Base-by-base conservation (phyloP, 2,113 vertebrate genomes). In the Centropristis striata region DNA sequence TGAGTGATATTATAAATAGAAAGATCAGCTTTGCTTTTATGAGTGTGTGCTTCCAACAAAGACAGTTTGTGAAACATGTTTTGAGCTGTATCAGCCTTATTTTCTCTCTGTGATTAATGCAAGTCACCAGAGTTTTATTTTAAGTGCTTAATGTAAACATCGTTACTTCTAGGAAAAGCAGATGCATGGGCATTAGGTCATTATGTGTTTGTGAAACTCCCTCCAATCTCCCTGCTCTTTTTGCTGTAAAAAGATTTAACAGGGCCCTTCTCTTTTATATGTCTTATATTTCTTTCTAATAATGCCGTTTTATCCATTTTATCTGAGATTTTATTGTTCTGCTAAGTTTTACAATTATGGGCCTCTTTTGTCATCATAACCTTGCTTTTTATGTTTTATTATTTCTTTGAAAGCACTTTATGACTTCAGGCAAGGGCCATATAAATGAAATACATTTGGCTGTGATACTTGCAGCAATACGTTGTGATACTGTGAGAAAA, bases 301-400 rank as follows among this genome's bases (percentile, higher is more conserved):
- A 13, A 25, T 12, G 18, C 13, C 3, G 15, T 81, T 67, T 54
- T 39, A 46, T 7, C 23, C 70, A 8, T 83, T 78, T 55, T 49
- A 54, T 60, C 2, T 51, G 3, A 64, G 20, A 21, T 65, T 59
- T 53, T 54, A 61, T 21, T 73, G 11, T 44, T 32, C 61, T 27
- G 25, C 21, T 68, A 14, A 5, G 36, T 28, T 54, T 50, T 71
- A 32, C 49, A 47, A 12, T 41, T 8, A 23, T n/a, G 27, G 42
- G 23, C 67, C 77, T 49, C 42, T 42, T 57, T 73, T 77, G 37
- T 78, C 49, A 46, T 47, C n/a, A 32, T 50, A 59, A 28, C 8
- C n/a, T 44, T 27, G 3, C 25, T 51, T 44, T 49, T 59, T 50
- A 0, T 25, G 6, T 66, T 57, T 4, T 28, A 16, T 68, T 21